Percentiles rank a stretch among this genome's conserved stretches.
phyloP scores from a whole-genome alignment of 1,140 invertebrate species.

The Armadillidium nasatum region DNA sequence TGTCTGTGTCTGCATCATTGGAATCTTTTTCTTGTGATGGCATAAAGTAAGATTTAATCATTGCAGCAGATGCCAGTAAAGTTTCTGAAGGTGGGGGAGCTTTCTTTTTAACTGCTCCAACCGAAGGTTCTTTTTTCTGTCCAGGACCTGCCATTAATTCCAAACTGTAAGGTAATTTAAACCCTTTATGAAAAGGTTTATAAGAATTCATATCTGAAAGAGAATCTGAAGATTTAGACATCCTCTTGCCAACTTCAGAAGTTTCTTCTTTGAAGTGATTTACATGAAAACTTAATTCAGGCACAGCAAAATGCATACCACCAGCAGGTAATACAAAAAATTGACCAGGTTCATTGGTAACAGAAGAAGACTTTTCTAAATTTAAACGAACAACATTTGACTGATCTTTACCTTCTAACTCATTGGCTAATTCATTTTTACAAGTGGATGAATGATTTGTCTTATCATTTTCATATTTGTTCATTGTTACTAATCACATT shows the following conservation, averaged over 20 bases:
- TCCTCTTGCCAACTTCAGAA: no score
- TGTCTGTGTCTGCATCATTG: not conserved
- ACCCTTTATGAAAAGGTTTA: not conserved
- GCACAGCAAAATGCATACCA: conserved; percentile 13
- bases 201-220: no score
- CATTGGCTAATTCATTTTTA: no score
- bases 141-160: not conserved
- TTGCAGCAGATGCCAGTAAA: not conserved
- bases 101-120: not conserved
- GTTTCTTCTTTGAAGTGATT: not conserved
- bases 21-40: not conserved
- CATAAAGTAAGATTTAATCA: not conserved
- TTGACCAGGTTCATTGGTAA: not conserved
- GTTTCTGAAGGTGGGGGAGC: not conserved
- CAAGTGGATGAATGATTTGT: no score
- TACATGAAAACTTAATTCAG: not conserved
- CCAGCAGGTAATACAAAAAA: not conserved
- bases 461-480: no score
- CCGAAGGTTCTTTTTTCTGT: not conserved
- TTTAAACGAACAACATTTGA: not conserved
- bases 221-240: no score
- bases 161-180: not conserved
- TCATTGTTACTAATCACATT: no score
- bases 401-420: no score
- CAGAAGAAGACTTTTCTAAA: not conserved